These are phyloP conservation scores for Odontamblyopus rebecca DNA, from an alignment of 2,797 vertebrate genomes.

Conservation along the genomic window DNA sequence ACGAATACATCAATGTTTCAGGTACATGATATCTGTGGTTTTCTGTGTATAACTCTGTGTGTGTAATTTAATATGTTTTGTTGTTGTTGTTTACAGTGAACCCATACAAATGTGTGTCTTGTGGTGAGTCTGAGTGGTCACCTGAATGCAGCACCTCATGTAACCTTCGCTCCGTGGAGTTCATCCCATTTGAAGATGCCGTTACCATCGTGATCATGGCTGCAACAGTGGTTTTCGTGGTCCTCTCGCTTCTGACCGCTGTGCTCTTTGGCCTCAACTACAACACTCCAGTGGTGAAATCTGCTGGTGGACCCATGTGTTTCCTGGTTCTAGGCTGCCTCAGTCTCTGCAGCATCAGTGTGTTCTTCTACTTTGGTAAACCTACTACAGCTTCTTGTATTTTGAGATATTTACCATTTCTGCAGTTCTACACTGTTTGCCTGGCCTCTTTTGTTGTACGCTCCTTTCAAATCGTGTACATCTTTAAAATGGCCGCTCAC, in stretches of 20 bases:
- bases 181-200: conserved; percentile 66
- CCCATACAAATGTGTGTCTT: conserved; percentile 61
- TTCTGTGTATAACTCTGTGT: not conserved
- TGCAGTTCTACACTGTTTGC: conserved; percentile 75
- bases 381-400: conserved; percentile 68
- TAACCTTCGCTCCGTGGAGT: conserved; percentile 64
- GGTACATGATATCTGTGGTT: conserved; percentile 23
- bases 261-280: conserved; percentile 75
- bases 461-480: conserved; percentile 84
- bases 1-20: conserved; percentile 77
- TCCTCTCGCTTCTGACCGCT: conserved; percentile 54
- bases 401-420: conserved; percentile 66
- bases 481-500: conserved; percentile 83
- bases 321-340: conserved; percentile 83
- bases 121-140: conserved; percentile 78
- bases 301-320: conserved; percentile 82
- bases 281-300: conserved; percentile 83
- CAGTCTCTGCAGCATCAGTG: conserved; percentile 61
- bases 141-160: conserved; percentile 72
- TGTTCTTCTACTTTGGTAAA: conserved; percentile 78
- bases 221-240: conserved; percentile 46
- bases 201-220: conserved; percentile 67
- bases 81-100: conserved; percentile 50
- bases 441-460: conserved; percentile 81
- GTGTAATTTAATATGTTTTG: not conserved